Conservation (phyloP, 2,888 invertebrate genomes). For the Calameuta filiformis region DNA sequence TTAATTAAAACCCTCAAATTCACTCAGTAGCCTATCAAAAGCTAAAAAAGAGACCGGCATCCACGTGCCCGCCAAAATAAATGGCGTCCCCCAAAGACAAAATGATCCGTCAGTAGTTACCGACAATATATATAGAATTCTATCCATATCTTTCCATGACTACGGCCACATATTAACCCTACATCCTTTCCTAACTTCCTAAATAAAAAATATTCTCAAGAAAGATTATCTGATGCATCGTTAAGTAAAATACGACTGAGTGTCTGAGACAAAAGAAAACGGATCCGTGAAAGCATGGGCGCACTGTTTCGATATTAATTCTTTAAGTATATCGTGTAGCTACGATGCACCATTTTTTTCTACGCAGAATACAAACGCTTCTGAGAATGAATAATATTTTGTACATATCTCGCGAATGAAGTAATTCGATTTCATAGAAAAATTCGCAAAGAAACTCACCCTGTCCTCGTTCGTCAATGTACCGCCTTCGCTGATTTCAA, state of each 20-base stretch:
- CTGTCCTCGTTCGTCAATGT: slow-evolving; percentile 46
- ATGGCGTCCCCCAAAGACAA: slow-evolving; percentile 49
- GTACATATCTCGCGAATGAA: background rate
- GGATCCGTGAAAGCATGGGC: background rate
- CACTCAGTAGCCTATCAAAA: background rate
- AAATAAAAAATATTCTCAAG: background rate
- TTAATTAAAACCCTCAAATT: background rate
- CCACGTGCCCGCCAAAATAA: slow-evolving; percentile 63
- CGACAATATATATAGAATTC: background rate
- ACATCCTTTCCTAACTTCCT: background rate
- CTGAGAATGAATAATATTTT: background rate
- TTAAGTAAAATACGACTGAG: background rate
- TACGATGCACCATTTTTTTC: background rate
- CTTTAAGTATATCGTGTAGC: background rate
- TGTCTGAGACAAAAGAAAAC: background rate
- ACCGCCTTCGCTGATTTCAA: slow-evolving; percentile 52
- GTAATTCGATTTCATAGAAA: background rate
- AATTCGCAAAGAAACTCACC: slow-evolving; percentile 40
- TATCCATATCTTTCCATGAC: background rate
- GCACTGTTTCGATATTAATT: background rate
- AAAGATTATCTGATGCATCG: background rate
- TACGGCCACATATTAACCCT: background rate
- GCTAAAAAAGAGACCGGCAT: slow-evolving; percentile 17
- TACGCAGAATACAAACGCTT: background rate
- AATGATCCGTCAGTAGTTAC: slow-evolving; percentile 11